A percentile compares a stretch with the other conserved stretches of the same genome.
phyloP scores from a whole-genome alignment of 2,113 vertebrate species.

The Bagarius yarrelli region DNA sequence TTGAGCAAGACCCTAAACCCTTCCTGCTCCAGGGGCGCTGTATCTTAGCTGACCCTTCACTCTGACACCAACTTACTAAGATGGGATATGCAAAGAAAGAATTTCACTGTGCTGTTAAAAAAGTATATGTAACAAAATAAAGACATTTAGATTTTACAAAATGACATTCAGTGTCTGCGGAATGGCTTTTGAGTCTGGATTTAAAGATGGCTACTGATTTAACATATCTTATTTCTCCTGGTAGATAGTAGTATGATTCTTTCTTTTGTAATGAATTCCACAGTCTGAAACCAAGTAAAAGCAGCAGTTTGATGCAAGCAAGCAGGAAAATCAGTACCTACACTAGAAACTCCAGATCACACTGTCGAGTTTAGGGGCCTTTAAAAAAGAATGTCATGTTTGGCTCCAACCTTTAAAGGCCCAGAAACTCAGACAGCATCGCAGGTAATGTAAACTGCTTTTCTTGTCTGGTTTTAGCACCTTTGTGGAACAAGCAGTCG shows the following conservation, averaged over 20 bases:
- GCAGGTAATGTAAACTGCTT: conserved; percentile 28
- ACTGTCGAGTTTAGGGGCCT: background rate
- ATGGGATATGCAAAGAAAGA: too few relatives aligned
- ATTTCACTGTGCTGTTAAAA: too few relatives aligned
- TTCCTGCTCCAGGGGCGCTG: too few relatives aligned
- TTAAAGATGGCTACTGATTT: too few relatives aligned
- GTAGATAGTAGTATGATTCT: background rate
- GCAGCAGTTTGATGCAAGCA: background rate
- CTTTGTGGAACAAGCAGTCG: conserved; percentile 41
- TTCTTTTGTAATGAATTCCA: conserved; percentile 14
- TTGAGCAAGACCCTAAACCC: too few relatives aligned
- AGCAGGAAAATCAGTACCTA: background rate
- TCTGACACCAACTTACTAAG: too few relatives aligned
- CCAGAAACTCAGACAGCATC: conserved; percentile 1
- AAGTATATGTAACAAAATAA: too few relatives aligned
- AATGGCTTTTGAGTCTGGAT: too few relatives aligned
- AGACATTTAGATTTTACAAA: too few relatives aligned
- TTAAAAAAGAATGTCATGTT: background rate
- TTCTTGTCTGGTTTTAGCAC: conserved; percentile 22
- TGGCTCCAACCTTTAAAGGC: conserved; percentile 15
- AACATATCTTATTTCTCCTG: too few relatives aligned
- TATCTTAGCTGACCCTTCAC: too few relatives aligned
- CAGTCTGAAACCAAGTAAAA: background rate
- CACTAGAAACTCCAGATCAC: background rate
- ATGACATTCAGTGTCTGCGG: too few relatives aligned